Percentiles rank a stretch among this genome's conserved stretches.
phyloP scores from a whole-genome alignment of 2,888 invertebrate species.

The Melieria crassipennis region DNA sequence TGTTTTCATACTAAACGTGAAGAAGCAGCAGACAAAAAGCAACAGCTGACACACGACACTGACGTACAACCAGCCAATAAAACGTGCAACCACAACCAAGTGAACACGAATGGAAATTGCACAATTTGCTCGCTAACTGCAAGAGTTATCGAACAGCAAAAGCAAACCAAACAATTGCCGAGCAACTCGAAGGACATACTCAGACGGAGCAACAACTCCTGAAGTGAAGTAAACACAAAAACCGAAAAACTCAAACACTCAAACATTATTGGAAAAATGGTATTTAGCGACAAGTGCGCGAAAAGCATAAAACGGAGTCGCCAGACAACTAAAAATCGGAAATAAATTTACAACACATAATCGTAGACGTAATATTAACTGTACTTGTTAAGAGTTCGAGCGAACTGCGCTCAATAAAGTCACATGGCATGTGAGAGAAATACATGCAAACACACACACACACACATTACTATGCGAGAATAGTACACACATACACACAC shows the following conservation, averaged over 20 bases:
- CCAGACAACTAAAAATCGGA: neutral
- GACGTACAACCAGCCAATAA: no score
- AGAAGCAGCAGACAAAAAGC: conserved; percentile 8
- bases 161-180: no score
- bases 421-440: no score
- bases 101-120: conserved; percentile 3
- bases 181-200: no score
- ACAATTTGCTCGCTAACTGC: neutral
- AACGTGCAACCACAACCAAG: conserved; percentile 2
- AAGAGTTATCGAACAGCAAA: no score
- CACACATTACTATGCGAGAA: neutral
- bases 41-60: neutral
- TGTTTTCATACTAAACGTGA: conserved; percentile 50
- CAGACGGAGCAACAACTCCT: no score
- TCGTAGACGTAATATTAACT: no score
- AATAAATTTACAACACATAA: neutral
- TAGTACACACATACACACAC: neutral
- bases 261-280: no score
- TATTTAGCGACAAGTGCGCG: neutral
- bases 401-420: no score
- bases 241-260: no score
- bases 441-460: neutral
- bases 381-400: no score
- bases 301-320: neutral
- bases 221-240: no score